phyloP scores from a whole-genome alignment of 2,113 vertebrate genomes.

The Hystrix brachyura region DNA sequence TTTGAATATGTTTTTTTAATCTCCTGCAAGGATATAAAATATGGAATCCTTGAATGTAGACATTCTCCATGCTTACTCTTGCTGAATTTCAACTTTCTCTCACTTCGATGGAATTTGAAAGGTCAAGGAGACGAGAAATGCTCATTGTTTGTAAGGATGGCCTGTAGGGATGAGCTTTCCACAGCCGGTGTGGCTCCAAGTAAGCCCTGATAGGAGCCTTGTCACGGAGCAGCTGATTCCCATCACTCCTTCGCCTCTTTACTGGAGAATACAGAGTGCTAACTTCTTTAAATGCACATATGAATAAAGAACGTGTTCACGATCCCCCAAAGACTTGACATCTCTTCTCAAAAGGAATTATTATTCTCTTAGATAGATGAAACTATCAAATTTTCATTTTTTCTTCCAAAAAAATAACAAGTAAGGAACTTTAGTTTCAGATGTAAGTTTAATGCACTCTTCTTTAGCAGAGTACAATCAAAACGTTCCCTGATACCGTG shows the following conservation, averaged over 20 bases:
- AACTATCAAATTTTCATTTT: neutral
- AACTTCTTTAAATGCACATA: neutral
- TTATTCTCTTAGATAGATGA: neutral
- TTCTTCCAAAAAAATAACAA: neutral
- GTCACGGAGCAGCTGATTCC: neutral
- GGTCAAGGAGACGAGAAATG: neutral
- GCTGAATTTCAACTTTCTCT: neutral
- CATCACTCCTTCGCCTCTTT: neutral
- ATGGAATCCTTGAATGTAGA: neutral
- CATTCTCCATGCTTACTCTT: neutral
- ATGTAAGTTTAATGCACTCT: neutral
- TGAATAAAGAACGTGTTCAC: neutral
- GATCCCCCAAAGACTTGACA: neutral
- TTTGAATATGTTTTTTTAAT: constrained; percentile 48
- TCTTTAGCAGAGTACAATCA: neutral
- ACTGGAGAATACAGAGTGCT: neutral
- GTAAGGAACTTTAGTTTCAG: neutral
- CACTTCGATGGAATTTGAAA: neutral
- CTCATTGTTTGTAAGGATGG: neutral
- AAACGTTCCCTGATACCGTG: neutral
- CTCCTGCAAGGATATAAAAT: constrained; percentile 30
- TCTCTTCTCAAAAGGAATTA: neutral
- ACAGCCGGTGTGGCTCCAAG: neutral
- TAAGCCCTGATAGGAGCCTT: neutral
- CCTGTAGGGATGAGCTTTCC: neutral